These are phyloP conservation scores for Oophaga sylvatica DNA, from an alignment of 2,797 vertebrate genomes.

Conservation along the genomic window DNA sequence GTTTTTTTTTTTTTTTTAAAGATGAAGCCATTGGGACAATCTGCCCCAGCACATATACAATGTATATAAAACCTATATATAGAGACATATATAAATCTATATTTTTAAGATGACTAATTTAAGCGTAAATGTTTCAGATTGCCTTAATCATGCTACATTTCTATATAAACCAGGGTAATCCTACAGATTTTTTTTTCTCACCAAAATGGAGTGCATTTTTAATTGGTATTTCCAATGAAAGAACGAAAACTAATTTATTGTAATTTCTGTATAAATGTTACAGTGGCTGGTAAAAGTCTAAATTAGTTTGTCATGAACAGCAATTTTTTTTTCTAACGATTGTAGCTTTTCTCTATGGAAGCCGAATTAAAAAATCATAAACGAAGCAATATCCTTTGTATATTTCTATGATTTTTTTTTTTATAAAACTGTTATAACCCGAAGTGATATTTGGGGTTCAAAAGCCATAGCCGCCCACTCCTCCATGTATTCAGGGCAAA, in stretches of 20 bases:
- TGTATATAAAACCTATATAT: conserved; percentile 45
- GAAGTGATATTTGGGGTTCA: background rate
- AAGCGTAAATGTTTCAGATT: conserved; percentile 27
- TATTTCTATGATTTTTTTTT: background rate
- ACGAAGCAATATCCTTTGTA: conserved; percentile 38
- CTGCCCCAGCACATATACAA: conserved; percentile 12
- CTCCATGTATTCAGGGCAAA: conserved; percentile 4
- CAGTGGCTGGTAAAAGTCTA: background rate
- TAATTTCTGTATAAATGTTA: background rate
- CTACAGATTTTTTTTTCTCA: background rate
- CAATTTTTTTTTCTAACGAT: background rate
- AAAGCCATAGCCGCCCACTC: conserved; percentile 9
- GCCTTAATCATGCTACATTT: conserved; percentile 47
- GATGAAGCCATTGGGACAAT: conserved; percentile 33
- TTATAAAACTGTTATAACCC: background rate
- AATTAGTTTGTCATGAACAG: background rate
- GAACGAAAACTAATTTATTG: background rate
- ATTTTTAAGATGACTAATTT: conserved; percentile 50
- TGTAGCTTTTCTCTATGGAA: conserved; percentile 11
- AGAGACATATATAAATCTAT: conserved; percentile 46
- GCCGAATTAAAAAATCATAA: background rate
- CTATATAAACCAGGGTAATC: background rate
- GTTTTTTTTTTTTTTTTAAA: background rate
- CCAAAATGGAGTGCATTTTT: background rate
- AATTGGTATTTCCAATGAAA: background rate